Base-by-base conservation (phyloP, 1,140 invertebrate species). In the Bombus waltoni region DNA sequence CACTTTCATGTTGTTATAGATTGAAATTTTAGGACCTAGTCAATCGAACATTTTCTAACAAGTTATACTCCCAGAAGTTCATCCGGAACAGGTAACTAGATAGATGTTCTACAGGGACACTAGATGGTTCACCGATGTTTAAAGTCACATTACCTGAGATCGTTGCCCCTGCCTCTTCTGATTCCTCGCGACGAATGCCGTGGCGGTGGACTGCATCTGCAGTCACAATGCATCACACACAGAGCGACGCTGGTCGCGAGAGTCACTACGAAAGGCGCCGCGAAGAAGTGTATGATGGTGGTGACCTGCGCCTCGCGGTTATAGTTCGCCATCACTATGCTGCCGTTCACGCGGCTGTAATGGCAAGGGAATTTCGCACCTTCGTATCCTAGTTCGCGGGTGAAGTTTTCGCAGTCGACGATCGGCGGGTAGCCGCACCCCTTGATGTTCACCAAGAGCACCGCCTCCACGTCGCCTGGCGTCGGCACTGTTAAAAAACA, bases 371-470 rank as follows among this genome's bases (percentile, higher is more conserved):
- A 98, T 91, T 96, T 96, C 40, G 97, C 96, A 81, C 97, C 97
- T 88, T 97, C 97, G 89, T 96, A 96, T 77, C 97, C 98, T 91
- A 97, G 97, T 84, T 96, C 96, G 47, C 96, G 96, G 62, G 97
- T 98, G 93, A 98, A 98, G 90, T 98, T 97, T 88, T 97, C 96
- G 94, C 98, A 98, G 91, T 97, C 96, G n/a, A 98, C 97, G 40
- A 95, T 96, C 35, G 98, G 98, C 72, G 98, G 98, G 94, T 98
- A 98, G n/a, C 98, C 98, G 94, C 98, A 98, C 4, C 98, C 98
- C 94, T 97, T 98, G 92, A 97, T 97, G 94, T 98, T 98, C 78
- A 98, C 97, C 81, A 97, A 94, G 11, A 98, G 95, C 35, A 97
- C 96, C 28, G 97, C 97, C 90, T 97, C 97, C 78, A 96, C 95